phyloP scores from a whole-genome alignment of 2,113 vertebrate genomes.

The Strix uralensis region DNA sequence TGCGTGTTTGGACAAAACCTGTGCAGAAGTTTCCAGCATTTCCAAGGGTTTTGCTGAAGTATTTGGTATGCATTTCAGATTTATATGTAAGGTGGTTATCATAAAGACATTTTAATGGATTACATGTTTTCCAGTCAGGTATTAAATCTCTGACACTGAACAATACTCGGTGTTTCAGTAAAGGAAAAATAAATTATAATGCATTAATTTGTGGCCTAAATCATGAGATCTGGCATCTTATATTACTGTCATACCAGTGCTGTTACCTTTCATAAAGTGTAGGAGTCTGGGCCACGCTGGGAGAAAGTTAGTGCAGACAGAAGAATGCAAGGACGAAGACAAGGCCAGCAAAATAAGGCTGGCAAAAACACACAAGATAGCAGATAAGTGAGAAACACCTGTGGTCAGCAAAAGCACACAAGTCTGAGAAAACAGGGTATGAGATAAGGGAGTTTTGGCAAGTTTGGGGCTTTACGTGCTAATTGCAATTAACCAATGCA shows the following conservation, averaged over 20 bases:
- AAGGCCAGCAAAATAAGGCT: too few relatives aligned
- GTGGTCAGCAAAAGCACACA: too few relatives aligned
- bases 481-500: too few relatives aligned
- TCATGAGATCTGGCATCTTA: background rate
- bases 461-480: too few relatives aligned
- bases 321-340: too few relatives aligned
- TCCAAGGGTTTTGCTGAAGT: background rate
- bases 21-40: background rate
- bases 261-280: background rate
- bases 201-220: background rate
- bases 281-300: too few relatives aligned
- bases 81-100: background rate
- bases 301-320: too few relatives aligned
- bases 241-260: background rate
- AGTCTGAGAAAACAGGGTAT: too few relatives aligned
- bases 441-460: too few relatives aligned
- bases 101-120: background rate
- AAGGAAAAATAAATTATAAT: background rate
- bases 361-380: too few relatives aligned
- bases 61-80: background rate
- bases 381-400: too few relatives aligned
- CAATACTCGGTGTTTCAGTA: background rate
- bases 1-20: background rate
- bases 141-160: background rate
- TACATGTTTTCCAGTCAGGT: background rate